Percentiles rank a stretch among this genome's conserved stretches.
Evolutionary conservation across 2,888 invertebrate genomes (phyloP).

Genomic region (Drosophila helvetica): DNA sequence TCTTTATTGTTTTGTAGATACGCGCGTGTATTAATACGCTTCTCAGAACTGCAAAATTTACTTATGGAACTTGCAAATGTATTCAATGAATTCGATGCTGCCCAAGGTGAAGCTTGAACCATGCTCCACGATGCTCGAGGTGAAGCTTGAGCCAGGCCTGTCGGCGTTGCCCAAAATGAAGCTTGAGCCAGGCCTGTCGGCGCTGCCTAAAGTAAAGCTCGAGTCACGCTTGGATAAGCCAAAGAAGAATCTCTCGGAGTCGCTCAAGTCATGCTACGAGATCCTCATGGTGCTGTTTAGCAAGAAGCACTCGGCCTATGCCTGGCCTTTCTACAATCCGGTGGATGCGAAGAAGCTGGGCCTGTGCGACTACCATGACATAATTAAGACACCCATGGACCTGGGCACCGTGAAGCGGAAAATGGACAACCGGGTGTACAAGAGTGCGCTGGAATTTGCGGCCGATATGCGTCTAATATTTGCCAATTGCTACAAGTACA

Average conservation of each 20-base stretch:
- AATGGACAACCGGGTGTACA: slow-evolving; percentile 98
- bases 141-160: too few species aligned
- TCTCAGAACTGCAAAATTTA: too few species aligned
- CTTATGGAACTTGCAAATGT: too few species aligned
- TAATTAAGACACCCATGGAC: slow-evolving; percentile 99
- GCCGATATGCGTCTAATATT: slow-evolving; percentile 98
- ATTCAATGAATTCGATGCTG: too few species aligned
- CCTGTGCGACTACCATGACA: slow-evolving; percentile 98
- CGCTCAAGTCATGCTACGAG: slow-evolving; percentile 95
- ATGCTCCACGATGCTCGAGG: too few species aligned
- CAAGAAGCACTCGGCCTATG: slow-evolving; percentile 97
- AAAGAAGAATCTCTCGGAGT: slow-evolving; percentile 89
- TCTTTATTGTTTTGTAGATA: too few species aligned
- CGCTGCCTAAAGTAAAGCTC: too few species aligned
- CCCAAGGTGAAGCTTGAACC: too few species aligned
- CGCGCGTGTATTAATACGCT: too few species aligned
- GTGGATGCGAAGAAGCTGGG: slow-evolving; percentile 97
- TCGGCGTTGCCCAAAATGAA: too few species aligned
- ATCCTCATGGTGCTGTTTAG: slow-evolving; percentile 96
- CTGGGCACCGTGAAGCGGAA: slow-evolving; percentile 98
- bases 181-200: too few species aligned
- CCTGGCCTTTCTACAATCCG: slow-evolving; percentile 99
- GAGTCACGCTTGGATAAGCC: too few species aligned
- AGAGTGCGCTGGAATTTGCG: slow-evolving; percentile 96
- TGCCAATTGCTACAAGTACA: slow-evolving; percentile 99